These are phyloP conservation scores for Malurus alboscapulatus DNA, from an alignment of 2,113 vertebrate genomes.

Conservation along the genomic window DNA sequence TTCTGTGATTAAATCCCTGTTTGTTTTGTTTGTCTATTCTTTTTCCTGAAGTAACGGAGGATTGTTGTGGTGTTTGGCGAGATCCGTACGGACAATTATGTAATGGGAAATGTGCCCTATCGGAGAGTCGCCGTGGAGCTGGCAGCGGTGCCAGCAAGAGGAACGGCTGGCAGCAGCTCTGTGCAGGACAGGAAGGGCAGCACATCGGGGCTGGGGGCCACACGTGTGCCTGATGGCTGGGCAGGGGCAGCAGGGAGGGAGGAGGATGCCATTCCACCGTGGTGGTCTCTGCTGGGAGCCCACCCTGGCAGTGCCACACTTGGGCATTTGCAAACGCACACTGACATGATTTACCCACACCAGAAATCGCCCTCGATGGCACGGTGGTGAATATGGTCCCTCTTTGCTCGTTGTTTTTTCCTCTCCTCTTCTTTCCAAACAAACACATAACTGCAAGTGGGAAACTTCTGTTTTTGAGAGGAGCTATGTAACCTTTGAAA, in stretches of 20 bases:
- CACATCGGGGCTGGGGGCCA: fast-evolving
- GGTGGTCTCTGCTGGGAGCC: background rate
- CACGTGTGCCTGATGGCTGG: fast-evolving
- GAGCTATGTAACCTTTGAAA: slow-evolving; percentile 23
- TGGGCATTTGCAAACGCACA: fast-evolving
- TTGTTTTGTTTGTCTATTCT: background rate
- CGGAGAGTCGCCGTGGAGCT: background rate
- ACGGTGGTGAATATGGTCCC: fast-evolving
- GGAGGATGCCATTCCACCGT: fast-evolving
- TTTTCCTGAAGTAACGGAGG: background rate
- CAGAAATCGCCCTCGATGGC: background rate
- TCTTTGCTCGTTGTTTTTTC: background rate
- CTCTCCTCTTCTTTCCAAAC: background rate
- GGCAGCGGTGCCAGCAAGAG: background rate
- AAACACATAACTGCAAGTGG: background rate
- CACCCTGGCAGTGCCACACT: background rate
- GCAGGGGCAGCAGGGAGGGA: background rate
- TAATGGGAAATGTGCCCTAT: slow-evolving; percentile 25
- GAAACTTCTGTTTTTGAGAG: slow-evolving; percentile 17
- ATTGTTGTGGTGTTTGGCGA: background rate
- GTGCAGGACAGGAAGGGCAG: background rate
- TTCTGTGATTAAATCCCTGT: background rate
- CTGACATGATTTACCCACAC: fast-evolving
- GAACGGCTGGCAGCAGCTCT: background rate
- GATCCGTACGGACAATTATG: background rate